Evolutionary conservation across 2,888 invertebrate species (phyloP).

Genomic region (Phrixothrix hirtus): DNA sequence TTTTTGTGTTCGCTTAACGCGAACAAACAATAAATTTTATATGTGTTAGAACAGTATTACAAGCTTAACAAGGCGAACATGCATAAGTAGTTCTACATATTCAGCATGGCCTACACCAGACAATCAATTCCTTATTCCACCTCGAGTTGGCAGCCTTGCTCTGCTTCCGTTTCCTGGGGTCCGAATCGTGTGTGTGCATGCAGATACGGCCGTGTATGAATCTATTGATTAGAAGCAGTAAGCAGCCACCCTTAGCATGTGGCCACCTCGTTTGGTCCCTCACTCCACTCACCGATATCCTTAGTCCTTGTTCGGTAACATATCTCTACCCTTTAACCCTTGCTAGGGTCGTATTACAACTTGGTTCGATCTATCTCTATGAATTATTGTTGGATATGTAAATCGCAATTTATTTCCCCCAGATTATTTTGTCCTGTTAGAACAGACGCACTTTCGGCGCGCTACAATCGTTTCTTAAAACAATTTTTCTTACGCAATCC

Average conservation of each 20-base stretch:
- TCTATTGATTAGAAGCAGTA: slow-evolving; percentile 52
- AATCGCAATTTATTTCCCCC: slow-evolving; percentile 20
- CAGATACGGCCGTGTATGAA: slow-evolving; percentile 52
- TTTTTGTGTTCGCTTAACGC: too few relatives aligned
- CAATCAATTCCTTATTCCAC: slow-evolving; percentile 54
- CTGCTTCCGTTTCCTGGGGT: slow-evolving; percentile 47
- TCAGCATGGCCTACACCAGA: slow-evolving; percentile 50
- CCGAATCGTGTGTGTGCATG: slow-evolving; percentile 50
- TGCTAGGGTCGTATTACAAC: slow-evolving; percentile 42
- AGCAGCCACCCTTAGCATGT: slow-evolving; percentile 44
- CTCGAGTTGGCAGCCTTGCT: slow-evolving; percentile 39
- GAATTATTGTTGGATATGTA: slow-evolving; percentile 27
- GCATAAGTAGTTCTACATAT: slow-evolving; percentile 46
- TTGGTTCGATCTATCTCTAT: slow-evolving; percentile 36
- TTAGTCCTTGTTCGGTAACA: slow-evolving; percentile 39
- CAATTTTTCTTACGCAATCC: too few relatives aligned
- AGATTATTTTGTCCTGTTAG: neutral
- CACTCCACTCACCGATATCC: slow-evolving; percentile 34
- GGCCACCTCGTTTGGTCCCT: slow-evolving; percentile 39
- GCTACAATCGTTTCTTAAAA: too few relatives aligned
- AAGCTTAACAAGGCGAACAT: slow-evolving; percentile 26
- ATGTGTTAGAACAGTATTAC: slow-evolving; percentile 11
- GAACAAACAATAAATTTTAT: slow-evolving; percentile 23
- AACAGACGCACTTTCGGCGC: too few relatives aligned
- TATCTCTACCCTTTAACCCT: slow-evolving; percentile 42